Base-by-base conservation (phyloP, 2,888 invertebrate genomes). In the Plemyria rubiginata region DNA sequence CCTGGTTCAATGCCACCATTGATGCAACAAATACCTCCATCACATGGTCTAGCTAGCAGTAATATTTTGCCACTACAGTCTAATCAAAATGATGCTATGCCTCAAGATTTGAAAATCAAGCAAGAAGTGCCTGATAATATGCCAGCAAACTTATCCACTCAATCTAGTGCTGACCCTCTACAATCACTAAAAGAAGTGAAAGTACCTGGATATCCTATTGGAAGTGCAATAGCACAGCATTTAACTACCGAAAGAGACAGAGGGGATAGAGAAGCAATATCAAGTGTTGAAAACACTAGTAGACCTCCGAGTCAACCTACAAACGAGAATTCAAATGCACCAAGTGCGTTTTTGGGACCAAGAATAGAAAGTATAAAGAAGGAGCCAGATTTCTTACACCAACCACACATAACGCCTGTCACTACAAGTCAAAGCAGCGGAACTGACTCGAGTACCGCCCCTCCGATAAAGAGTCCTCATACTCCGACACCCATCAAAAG, bases 121-220 rank as follows among this genome's bases (percentile, higher is more conserved):
- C 89, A 92, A 87, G 87, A 94, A 91, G 78, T 94, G 75, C 91
- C 94, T 66, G 93, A 93, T 67, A 88, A 82, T 69, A 83, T 92
- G 75, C 89, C 94, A 63, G 90, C 92, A 54, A 92, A 92, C 76
- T 77, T 92, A 46, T 92, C 93, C 46, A 92, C 94, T 51, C 94
- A 93, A 66, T 86, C 88, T 61, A 88, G 91, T 57, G 85, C 94
- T 29, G 96, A 96, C 90, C 96, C 96, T 3, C 81, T 96, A 68
- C 96, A 96, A 78, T 96, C 96, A 70, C 87, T 96, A 8, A 96
- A 96, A 80, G 96, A 96, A 82, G 96, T 96, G 0, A 96, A 96
- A 92, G 96, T 96, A 8, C 96, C 96, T 43, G 96, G 96, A 40
- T 95, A 95, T 78, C 94, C 95, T 62, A 93, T 94, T 49, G 94